Evolutionary conservation across 1,140 invertebrate genomes (phyloP).

Genomic region (Cyclina sinensis): DNA sequence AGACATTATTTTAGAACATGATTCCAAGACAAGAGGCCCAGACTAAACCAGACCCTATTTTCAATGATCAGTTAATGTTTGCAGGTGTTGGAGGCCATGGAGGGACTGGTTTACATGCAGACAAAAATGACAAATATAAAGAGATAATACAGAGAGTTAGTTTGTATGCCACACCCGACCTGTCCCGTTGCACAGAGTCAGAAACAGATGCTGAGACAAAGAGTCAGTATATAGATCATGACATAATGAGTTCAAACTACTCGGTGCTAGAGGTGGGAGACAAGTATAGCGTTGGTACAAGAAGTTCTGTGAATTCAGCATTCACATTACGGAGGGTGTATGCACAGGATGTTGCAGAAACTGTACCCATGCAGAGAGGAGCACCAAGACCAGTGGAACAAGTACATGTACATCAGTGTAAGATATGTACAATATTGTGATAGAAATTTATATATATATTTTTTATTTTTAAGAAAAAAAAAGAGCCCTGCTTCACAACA

Average conservation of each 20-base stretch:
- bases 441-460: too few species aligned
- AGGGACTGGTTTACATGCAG: constrained; percentile 86
- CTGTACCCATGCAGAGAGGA: background rate
- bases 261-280: constrained; percentile 12
- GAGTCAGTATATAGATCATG: constrained; percentile 51
- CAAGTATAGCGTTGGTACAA: constrained; percentile 9
- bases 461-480: too few species aligned
- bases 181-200: constrained; percentile 71
- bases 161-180: constrained; percentile 74
- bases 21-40: too few species aligned
- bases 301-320: constrained; percentile 10
- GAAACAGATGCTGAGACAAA: constrained; percentile 49
- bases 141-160: constrained; percentile 85
- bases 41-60: too few species aligned
- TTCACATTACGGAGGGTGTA: background rate
- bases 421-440: constrained; percentile 53
- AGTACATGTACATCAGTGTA: constrained; percentile 48
- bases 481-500: too few species aligned
- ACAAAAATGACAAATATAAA: constrained; percentile 86
- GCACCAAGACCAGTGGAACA: constrained; percentile 43
- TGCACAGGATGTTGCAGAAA: background rate
- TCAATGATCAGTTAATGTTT: constrained; percentile 20
- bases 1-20: too few species aligned
- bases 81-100: constrained; percentile 87
- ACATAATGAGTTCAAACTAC: constrained; percentile 7